A percentile compares a stretch with the other conserved stretches of the same genome.
These are phyloP conservation scores for Numenius arquata DNA, from an alignment of 2,113 vertebrate species.

Conservation along the genomic window DNA sequence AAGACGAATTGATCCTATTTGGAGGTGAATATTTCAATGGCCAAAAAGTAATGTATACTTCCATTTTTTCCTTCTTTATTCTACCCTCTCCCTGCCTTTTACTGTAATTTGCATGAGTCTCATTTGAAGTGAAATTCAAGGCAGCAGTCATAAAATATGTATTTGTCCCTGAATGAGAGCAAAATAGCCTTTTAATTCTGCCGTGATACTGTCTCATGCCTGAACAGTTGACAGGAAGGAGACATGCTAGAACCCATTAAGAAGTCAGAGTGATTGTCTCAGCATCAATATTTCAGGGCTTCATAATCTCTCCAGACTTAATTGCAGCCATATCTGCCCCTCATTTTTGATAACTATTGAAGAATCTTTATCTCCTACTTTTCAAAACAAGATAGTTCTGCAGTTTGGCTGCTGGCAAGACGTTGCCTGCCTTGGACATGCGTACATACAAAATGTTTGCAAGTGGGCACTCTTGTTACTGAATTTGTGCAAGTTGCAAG, in stretches of 20 bases:
- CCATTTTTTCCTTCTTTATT: conserved; percentile 14
- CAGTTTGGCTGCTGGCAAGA: neutral
- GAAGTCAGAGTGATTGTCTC: conserved; percentile 27
- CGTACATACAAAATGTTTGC: neutral
- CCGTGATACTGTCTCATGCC: neutral
- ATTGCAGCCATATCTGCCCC: neutral
- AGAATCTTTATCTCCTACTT: neutral
- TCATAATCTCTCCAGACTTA: conserved; percentile 40
- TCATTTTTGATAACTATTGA: neutral
- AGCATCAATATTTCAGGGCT: conserved; percentile 47
- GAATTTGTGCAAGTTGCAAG: neutral
- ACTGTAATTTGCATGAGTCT: conserved; percentile 28
- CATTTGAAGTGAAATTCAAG: conserved; percentile 9
- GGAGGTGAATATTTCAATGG: conserved; percentile 99
- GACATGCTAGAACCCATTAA: conserved; percentile 10
- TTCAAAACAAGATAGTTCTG: neutral
- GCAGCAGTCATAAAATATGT: neutral
- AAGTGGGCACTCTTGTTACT: neutral
- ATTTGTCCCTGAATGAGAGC: conserved; percentile 33
- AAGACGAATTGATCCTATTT: conserved; percentile 94
- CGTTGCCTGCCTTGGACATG: neutral
- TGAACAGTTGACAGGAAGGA: neutral
- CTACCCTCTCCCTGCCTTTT: neutral
- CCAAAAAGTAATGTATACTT: conserved; percentile 89
- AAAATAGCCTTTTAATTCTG: conserved; percentile 57